Base-by-base conservation (phyloP, 2,888 invertebrate genomes). In the Andrena minutula region DNA sequence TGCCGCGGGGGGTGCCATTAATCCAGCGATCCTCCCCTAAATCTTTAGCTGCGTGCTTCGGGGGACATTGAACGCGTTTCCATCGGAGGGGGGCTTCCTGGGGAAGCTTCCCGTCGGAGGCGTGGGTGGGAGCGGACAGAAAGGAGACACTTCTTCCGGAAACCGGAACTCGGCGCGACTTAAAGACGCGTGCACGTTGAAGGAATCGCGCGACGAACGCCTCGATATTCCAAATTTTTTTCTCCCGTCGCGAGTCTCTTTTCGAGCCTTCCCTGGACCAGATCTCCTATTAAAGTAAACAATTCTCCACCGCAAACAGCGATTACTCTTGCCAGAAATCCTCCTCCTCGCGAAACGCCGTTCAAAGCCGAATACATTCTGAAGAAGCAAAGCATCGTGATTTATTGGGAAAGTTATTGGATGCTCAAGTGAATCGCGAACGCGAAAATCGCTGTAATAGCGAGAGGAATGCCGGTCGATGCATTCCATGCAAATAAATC, bases 151-250 rank as follows among this genome's bases (percentile, higher is more conserved):
- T 84, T 81, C 89, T 90, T 91, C 91, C 92, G 92, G 91, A 91
- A 91, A 89, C 91, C 92, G 92, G 92, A 92, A 92, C 88, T 88
- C 86, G 92, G 89, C 92, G 91, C 90, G 92, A 91, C 92, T 91
- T 89, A 88, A 89, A 91, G 92, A 91, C 89, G 90, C 89, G 82
- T 85, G 77, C 84, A 72, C 61, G 75, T 61, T 56, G 72, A 30
- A 56, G 77, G 79, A 72, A 79, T 77, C 77, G 64, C 60, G 61
- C 72, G 60, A 66, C 35, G 6, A 30, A 65, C 30, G 53, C 61
- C n/a, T 26, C 30, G 16, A 23, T 60, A 49, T 16, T 0, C 10
- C 32, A 16, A 41, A 16, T 41, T 28, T 3, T n/a, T 26, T 47
- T n/a, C 28, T 20, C 2, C 41, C 41, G 0, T 16, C 16, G 41